Conservation (phyloP, 2,113 vertebrate species). For the Platichthys stellatus region DNA sequence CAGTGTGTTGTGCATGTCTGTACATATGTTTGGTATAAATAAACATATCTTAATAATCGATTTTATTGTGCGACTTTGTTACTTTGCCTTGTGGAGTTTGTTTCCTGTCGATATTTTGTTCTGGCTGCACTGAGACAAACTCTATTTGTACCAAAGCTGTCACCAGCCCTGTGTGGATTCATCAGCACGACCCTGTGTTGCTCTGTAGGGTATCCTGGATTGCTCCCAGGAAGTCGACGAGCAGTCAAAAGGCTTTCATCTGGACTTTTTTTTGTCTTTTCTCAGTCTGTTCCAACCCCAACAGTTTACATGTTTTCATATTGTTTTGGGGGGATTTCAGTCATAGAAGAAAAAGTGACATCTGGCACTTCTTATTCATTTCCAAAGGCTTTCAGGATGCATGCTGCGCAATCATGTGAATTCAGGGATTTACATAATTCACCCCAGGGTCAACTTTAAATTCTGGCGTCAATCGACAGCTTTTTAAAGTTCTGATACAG, state of each 20-base stretch:
- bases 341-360: slow-evolving; percentile 16
- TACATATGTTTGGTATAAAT: too few species aligned
- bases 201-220: slow-evolving; percentile 5
- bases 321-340: slow-evolving; percentile 6
- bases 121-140: background rate
- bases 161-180: background rate
- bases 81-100: background rate
- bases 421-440: slow-evolving; percentile 41
- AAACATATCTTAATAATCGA: background rate
- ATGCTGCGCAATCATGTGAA: slow-evolving; percentile 47
- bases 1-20: too few species aligned
- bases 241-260: slow-evolving; percentile 13
- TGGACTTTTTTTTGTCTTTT: background rate
- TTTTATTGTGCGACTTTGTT: background rate
- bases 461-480: slow-evolving; percentile 42
- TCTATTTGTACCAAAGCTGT: slow-evolving; percentile 6
- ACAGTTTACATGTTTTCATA: slow-evolving; percentile 28
- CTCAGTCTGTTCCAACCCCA: background rate
- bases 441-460: slow-evolving; percentile 46
- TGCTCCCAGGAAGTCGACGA: slow-evolving; percentile 12
- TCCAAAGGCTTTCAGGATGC: slow-evolving; percentile 43
- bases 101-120: background rate
- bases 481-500: slow-evolving; percentile 34
- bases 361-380: slow-evolving; percentile 29
- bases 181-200: background rate